These are phyloP conservation scores for Procapra przewalskii DNA, from an alignment of 2,113 vertebrate species.

Conservation along the genomic window DNA sequence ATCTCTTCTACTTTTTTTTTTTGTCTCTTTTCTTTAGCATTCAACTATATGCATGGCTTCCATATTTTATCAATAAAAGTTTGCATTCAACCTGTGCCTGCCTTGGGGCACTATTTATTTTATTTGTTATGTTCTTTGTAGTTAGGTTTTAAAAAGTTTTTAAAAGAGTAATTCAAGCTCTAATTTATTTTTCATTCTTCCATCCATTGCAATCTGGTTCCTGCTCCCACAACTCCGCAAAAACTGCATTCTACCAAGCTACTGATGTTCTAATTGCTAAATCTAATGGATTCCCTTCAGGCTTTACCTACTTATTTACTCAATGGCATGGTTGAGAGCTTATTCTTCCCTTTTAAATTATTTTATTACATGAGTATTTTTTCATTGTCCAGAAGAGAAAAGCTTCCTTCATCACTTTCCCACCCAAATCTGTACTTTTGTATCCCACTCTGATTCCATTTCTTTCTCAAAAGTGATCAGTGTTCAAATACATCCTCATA, in stretches of 20 bases:
- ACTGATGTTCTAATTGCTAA: background rate
- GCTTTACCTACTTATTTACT: background rate
- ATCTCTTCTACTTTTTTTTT: background rate
- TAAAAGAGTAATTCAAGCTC: background rate
- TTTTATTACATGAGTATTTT: background rate
- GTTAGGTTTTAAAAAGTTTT: background rate
- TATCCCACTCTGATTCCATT: background rate
- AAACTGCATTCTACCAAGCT: background rate
- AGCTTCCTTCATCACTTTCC: background rate
- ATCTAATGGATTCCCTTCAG: background rate
- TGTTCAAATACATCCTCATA: background rate
- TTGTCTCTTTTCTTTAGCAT: background rate
- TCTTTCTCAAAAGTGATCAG: background rate
- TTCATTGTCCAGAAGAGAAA: background rate
- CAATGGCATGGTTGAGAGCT: background rate
- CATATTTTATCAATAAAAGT: background rate
- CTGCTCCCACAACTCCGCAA: background rate
- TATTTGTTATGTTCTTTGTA: background rate
- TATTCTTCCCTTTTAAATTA: conserved; percentile 8
- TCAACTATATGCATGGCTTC: background rate
- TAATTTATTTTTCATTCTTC: background rate
- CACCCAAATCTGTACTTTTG: background rate
- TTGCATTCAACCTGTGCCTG: background rate
- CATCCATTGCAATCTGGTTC: background rate
- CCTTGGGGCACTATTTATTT: background rate